Evolutionary conservation across 2,888 invertebrate genomes (phyloP).

Genomic region (Trissoscelio sp.): DNA sequence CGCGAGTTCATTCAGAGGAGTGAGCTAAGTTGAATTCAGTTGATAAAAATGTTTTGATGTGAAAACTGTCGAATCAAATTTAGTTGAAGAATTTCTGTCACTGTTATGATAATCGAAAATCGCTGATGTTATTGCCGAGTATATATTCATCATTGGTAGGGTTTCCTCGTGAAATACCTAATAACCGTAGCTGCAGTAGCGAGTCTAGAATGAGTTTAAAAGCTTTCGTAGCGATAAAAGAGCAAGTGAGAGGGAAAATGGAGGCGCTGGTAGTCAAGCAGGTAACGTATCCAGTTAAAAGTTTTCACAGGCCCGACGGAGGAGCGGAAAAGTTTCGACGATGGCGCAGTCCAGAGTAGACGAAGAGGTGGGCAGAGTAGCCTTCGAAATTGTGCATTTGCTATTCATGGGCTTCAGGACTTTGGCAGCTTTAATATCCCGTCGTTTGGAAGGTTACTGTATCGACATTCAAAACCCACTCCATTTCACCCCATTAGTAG

Average conservation of each 20-base stretch:
- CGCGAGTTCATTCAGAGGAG: conserved; percentile 12
- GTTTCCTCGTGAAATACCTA: conserved; percentile 74
- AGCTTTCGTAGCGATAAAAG: conserved; percentile 73
- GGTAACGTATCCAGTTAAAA: conserved; percentile 83
- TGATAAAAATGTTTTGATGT: conserved; percentile 31
- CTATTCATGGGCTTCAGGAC: conserved; percentile 80
- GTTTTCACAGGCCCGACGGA: conserved; percentile 76
- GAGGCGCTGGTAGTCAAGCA: conserved; percentile 77
- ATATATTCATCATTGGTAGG: conserved; percentile 59
- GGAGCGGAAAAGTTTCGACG: conserved; percentile 75
- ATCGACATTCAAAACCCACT: conserved; percentile 43
- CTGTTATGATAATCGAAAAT: conserved; percentile 50
- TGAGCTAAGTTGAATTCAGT: conserved; percentile 28
- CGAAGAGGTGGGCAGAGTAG: conserved; percentile 71
- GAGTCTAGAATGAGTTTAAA: conserved; percentile 75
- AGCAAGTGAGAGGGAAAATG: conserved; percentile 68
- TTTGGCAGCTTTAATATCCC: conserved; percentile 79
- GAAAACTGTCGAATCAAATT: conserved; percentile 46
- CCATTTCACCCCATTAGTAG: conserved; percentile 20
- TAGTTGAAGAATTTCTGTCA: conserved; percentile 41
- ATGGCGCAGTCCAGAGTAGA: conserved; percentile 60
- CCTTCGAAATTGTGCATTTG: conserved; percentile 80
- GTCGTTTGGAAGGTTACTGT: conserved; percentile 49
- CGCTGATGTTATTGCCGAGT: conserved; percentile 38
- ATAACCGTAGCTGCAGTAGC: conserved; percentile 72